Conservation (phyloP, 2,113 vertebrate species). For the Cynopterus brachyotis region DNA sequence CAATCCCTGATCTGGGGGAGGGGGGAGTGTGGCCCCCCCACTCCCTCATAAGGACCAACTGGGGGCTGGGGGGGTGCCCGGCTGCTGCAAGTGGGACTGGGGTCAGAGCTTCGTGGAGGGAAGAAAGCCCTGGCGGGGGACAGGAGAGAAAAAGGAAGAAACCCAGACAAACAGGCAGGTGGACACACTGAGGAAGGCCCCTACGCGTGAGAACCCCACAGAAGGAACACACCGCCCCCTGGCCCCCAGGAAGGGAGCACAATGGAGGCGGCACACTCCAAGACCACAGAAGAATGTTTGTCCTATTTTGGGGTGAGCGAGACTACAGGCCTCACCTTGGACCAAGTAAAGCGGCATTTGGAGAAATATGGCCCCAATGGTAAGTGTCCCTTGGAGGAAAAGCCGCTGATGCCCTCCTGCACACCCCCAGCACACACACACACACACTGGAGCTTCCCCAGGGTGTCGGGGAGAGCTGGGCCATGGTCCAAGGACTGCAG, state of each 20-base stretch:
- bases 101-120: constrained; percentile 66
- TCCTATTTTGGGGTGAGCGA: constrained; percentile 90
- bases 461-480: not conserved
- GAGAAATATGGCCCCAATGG: constrained; percentile 92
- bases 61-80: constrained; percentile 75
- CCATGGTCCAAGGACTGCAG: not conserved
- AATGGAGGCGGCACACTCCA: constrained; percentile 92
- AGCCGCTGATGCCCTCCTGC: not conserved
- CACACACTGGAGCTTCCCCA: not conserved
- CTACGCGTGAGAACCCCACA: constrained; percentile 37
- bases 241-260: constrained; percentile 77
- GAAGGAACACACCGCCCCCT: constrained; percentile 56
- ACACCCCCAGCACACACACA: too few relatives aligned
- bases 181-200: constrained; percentile 55
- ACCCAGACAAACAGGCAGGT: constrained; percentile 62
- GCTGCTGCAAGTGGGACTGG: constrained; percentile 78
- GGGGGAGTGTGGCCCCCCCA: constrained; percentile 66
- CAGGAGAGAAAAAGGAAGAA: constrained; percentile 60
- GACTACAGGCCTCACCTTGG: constrained; percentile 85
- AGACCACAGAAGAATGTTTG: constrained; percentile 87
- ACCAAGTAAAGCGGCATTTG: constrained; percentile 92
- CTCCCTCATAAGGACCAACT: constrained; percentile 83
- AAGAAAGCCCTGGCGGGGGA: constrained; percentile 59
- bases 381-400: constrained; percentile 79
- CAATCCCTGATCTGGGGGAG: constrained; percentile 73